Percentiles rank a stretch among this genome's conserved stretches.
Evolutionary conservation across 37 sponge, comb jelly and placozoan genomes (phyloP).

Genomic region (Amphimedon queenslandica): DNA sequence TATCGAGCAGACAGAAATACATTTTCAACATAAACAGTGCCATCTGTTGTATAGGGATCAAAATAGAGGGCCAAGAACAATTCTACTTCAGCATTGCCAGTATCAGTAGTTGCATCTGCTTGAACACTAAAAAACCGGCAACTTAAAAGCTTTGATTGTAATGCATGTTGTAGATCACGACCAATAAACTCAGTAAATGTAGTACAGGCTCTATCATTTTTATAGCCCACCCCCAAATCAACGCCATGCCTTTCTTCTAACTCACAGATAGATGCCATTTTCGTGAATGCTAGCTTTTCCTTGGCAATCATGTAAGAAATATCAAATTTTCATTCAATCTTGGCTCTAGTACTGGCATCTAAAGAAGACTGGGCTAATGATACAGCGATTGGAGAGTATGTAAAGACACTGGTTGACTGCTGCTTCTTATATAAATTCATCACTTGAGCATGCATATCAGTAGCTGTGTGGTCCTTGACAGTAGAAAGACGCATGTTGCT

Average conservation of each 20-base stretch:
- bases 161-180: neutral
- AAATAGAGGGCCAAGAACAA: conserved; percentile 24
- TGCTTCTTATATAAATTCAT: conserved; percentile 11
- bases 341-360: neutral
- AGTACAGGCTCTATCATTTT: conserved; percentile 39
- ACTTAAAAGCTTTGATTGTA: conserved; percentile 1
- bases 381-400: conserved; percentile 31
- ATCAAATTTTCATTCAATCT: conserved; percentile 30
- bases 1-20: conserved; percentile 14
- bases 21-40: conserved; percentile 16
- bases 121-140: conserved; percentile 29
- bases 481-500: conserved; percentile 24
- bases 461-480: conserved; percentile 36
- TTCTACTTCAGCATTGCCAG: conserved; percentile 35
- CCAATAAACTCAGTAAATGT: conserved; percentile 42
- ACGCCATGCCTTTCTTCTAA: too few relatives aligned
- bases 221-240: conserved; percentile 40
- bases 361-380: conserved; percentile 10
- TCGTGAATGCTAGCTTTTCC: conserved; percentile 25
- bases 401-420: neutral
- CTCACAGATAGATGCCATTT: conserved; percentile 43
- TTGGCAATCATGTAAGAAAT: conserved; percentile 45
- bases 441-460: conserved; percentile 37
- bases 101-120: conserved; percentile 38
- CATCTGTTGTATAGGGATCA: conserved; percentile 15